Evolutionary conservation across 1,140 invertebrate species (phyloP).

Genomic region (Phocides pigmalion): DNA sequence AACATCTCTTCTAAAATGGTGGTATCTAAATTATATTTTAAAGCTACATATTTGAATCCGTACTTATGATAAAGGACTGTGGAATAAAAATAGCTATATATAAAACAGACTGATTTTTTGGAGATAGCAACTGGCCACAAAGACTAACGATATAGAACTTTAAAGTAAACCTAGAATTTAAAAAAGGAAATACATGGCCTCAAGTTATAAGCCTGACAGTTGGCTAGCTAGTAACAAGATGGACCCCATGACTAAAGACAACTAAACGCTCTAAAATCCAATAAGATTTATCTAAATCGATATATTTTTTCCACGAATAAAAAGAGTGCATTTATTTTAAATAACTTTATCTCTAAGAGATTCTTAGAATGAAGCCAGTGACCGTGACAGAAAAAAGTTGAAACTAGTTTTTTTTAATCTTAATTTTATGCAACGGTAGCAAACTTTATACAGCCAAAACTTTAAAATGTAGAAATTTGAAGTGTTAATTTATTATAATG

Average conservation of each 20-base stretch:
- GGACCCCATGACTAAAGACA: neutral
- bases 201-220: neutral
- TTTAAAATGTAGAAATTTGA: slow-evolving; percentile 20
- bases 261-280: neutral
- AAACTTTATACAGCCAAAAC: slow-evolving; percentile 22
- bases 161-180: no score
- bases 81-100: no score
- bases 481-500: slow-evolving; percentile 46
- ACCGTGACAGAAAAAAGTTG: neutral
- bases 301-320: slow-evolving; percentile 4
- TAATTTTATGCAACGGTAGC: slow-evolving; percentile 50
- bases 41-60: no score
- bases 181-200: no score
- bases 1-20: no score
- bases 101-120: no score
- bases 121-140: no score
- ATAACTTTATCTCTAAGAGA: neutral
- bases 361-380: neutral
- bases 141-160: no score
- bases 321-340: neutral
- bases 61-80: no score
- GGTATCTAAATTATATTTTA: no score
- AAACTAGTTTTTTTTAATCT: slow-evolving; percentile 29
- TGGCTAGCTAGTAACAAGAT: neutral
- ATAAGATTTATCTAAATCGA: slow-evolving; percentile 2